A percentile compares a stretch with the other conserved stretches of the same genome.
Evolutionary conservation across 2,797 vertebrate species (phyloP).

Genomic region (Tokudaia tokunoshimensis): DNA sequence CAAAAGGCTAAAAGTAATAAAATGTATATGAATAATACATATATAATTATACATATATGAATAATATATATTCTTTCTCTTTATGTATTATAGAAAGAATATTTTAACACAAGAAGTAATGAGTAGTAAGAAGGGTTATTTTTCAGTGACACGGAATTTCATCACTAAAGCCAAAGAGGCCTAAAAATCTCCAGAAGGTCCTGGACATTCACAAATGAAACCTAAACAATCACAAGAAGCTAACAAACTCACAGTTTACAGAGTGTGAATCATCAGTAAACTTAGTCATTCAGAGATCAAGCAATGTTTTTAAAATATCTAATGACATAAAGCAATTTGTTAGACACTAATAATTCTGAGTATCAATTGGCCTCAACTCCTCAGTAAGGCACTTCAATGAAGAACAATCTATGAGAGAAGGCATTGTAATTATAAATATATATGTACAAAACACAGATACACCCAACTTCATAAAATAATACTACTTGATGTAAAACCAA

Average conservation of each 20-base stretch:
- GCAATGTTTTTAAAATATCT: background rate
- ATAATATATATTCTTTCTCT: background rate
- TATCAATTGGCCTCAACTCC: background rate
- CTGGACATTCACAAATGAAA: slow-evolving; percentile 50
- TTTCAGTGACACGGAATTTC: slow-evolving; percentile 46
- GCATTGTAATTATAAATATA: background rate
- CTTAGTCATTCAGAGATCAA: background rate
- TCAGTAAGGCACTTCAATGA: background rate
- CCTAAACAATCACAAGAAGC: slow-evolving; percentile 20
- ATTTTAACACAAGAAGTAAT: slow-evolving; percentile 47
- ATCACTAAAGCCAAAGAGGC: background rate
- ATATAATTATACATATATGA: background rate
- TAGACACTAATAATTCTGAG: background rate
- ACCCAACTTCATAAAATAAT: background rate
- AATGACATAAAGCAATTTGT: slow-evolving; percentile 21
- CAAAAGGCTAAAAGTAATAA: slow-evolving; percentile 46
- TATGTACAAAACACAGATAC: background rate
- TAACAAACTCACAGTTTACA: slow-evolving; percentile 2
- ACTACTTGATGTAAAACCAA: background rate
- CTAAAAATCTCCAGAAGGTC: slow-evolving; percentile 16
- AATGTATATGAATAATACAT: background rate
- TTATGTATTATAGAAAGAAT: background rate
- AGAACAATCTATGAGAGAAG: background rate
- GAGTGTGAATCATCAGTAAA: slow-evolving; percentile 40
- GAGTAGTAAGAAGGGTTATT: background rate